Evolutionary conservation across 64 coral and sea anemone genomes (phyloP).

Genomic region (Montipora foliosa): DNA sequence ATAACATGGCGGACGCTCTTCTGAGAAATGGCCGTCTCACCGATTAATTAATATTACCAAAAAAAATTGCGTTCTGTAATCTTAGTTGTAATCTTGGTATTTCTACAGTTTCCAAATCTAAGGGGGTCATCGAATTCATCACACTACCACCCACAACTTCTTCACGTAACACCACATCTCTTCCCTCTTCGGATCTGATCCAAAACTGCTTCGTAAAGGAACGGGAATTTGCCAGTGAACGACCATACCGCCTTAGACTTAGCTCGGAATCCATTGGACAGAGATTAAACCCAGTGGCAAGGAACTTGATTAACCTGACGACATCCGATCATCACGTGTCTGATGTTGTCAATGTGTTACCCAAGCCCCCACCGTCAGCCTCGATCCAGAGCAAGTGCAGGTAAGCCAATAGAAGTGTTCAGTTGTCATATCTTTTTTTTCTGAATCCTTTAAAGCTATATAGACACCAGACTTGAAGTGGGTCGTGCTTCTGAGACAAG

Average conservation of each 20-base stretch:
- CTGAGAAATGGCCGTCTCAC: no score
- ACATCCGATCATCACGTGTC: slow-evolving; percentile 74
- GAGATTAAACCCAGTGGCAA: slow-evolving; percentile 29
- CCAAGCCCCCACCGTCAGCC: slow-evolving; percentile 65
- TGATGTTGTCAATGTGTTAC: slow-evolving; percentile 75
- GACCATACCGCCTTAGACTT: slow-evolving; percentile 74
- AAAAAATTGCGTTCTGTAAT: no score
- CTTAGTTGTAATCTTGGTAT: no score
- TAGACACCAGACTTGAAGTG: no score
- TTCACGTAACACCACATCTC: not conserved
- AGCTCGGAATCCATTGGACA: slow-evolving; percentile 39
- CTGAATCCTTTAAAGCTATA: no score
- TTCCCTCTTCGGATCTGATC: not conserved
- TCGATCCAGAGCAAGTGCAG: slow-evolving; percentile 92
- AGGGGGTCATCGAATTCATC: slow-evolving; percentile 68
- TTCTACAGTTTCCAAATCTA: not conserved
- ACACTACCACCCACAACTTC: not conserved
- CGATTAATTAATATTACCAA: no score
- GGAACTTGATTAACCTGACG: slow-evolving; percentile 57
- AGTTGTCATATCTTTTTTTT: no score
- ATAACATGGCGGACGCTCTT: no score
- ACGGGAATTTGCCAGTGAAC: slow-evolving; percentile 68
- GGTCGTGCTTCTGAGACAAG: no score
- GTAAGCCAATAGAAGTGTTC: slow-evolving; percentile 6
- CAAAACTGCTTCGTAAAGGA: slow-evolving; percentile 51